Conservation (phyloP, 2,113 vertebrate species). For the Calyptomena viridis region DNA sequence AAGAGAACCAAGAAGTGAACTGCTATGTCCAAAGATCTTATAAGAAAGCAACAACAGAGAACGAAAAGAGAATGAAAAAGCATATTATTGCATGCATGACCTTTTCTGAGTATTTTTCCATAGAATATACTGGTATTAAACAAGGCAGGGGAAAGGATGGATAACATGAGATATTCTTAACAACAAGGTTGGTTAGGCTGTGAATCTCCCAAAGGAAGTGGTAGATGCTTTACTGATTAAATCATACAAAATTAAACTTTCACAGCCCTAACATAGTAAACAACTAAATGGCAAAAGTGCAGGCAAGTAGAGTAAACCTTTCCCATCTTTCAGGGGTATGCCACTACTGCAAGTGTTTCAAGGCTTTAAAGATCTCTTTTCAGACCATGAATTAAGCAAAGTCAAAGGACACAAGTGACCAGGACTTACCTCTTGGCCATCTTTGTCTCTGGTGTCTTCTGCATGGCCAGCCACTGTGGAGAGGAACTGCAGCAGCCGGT, state of each 20-base stretch:
- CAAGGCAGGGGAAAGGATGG: not conserved
- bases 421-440: constrained; percentile 81
- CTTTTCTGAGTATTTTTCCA: not conserved
- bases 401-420: not conserved
- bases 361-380: not conserved
- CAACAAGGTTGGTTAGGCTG: not conserved
- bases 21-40: not conserved
- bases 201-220: not conserved
- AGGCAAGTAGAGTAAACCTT: not conserved
- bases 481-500: constrained; percentile 90
- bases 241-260: not conserved
- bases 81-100: not conserved
- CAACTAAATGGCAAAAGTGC: not conserved
- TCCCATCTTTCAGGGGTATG: not conserved
- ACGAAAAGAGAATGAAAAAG: not conserved
- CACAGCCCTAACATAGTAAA: not conserved
- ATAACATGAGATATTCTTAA: not conserved
- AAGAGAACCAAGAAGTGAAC: not conserved
- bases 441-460: constrained; percentile 79
- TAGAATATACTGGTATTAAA: not conserved
- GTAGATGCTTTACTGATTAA: not conserved
- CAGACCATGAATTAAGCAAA: not conserved
- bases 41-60: not conserved
- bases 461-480: constrained; percentile 89
- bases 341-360: not conserved